These are phyloP conservation scores for Drosophila anomelani DNA, from an alignment of 2,888 invertebrate genomes.

Conservation along the genomic window DNA sequence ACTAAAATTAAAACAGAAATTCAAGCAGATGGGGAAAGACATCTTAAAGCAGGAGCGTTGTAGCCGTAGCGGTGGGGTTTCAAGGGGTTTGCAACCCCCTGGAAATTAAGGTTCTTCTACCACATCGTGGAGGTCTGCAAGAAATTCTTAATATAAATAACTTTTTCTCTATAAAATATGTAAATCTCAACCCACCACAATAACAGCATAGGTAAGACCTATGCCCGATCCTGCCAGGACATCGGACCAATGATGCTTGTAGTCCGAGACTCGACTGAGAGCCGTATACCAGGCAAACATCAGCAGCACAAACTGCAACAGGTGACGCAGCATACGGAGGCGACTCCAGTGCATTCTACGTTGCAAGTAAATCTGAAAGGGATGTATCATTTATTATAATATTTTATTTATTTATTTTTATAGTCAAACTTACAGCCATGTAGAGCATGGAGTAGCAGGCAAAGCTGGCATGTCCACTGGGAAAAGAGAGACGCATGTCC, in stretches of 20 bases:
- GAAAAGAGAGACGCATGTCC: constrained; percentile 93
- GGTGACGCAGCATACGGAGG: constrained; percentile 91
- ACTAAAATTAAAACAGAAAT: constrained; percentile 41
- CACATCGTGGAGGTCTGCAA: constrained; percentile 71
- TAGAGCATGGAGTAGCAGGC: constrained; percentile 94
- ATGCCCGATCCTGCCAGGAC: constrained; percentile 93
- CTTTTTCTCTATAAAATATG: fast-evolving
- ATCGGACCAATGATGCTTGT: constrained; percentile 99
- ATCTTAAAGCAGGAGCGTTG: constrained; percentile 28
- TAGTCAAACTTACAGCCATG: constrained; percentile 89
- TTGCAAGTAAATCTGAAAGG: constrained; percentile 93
- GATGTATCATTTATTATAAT: background rate
- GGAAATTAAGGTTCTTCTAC: constrained; percentile 39
- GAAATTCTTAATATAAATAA: background rate
- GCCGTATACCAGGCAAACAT: constrained; percentile 93
- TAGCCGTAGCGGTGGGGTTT: constrained; percentile 25
- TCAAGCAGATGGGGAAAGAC: constrained; percentile 16
- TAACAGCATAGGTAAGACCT: constrained; percentile 88
- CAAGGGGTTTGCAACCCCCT: constrained; percentile 32
- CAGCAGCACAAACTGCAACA: constrained; percentile 92
- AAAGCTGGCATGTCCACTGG: constrained; percentile 96
- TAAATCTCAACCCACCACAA: constrained; percentile 87
- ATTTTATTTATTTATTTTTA: background rate
- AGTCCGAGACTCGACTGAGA: constrained; percentile 95
- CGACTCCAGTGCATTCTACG: constrained; percentile 92